Evolutionary conservation across 2,888 invertebrate species (phyloP).

Genomic region (Volucella bombylans): DNA sequence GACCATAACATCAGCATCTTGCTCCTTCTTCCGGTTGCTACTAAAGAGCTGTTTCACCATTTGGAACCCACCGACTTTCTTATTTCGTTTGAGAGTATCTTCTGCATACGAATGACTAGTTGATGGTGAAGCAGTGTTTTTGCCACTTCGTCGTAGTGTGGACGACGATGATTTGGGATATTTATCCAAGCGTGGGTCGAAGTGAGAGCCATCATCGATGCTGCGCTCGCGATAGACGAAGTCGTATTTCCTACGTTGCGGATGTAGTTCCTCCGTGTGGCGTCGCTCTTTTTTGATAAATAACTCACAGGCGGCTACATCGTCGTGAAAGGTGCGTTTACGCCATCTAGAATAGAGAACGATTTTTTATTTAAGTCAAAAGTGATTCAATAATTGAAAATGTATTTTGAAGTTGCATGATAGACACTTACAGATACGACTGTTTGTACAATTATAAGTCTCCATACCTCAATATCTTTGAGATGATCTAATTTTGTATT

Average conservation of each 20-base stretch:
- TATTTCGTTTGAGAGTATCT: conserved; percentile 82
- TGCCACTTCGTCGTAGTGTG: conserved; percentile 77
- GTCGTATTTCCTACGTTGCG: conserved; percentile 83
- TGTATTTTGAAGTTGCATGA: too few species aligned
- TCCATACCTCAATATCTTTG: too few species aligned
- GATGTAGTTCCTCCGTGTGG: conserved; percentile 86
- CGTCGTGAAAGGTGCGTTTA: conserved; percentile 85
- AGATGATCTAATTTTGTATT: too few species aligned
- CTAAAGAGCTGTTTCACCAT: conserved; percentile 91
- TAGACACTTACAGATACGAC: too few species aligned
- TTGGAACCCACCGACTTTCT: conserved; percentile 88
- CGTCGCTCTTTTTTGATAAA: conserved; percentile 89
- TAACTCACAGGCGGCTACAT: conserved; percentile 87
- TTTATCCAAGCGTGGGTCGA: conserved; percentile 86
- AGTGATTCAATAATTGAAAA: too few species aligned
- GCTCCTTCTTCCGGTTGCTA: conserved; percentile 82
- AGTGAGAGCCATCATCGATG: conserved; percentile 87
- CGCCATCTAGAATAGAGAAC: conserved; percentile 79
- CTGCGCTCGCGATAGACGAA: conserved; percentile 84
- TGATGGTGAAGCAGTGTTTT: conserved; percentile 59
- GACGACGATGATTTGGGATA: conserved; percentile 83
- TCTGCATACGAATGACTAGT: conserved; percentile 61
- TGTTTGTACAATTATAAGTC: too few species aligned
- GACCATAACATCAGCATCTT: conserved; percentile 77
- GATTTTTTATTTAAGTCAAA: too few species aligned